phyloP scores from a whole-genome alignment of 1,140 invertebrate genomes.

The Scaptomyza pallida region DNA sequence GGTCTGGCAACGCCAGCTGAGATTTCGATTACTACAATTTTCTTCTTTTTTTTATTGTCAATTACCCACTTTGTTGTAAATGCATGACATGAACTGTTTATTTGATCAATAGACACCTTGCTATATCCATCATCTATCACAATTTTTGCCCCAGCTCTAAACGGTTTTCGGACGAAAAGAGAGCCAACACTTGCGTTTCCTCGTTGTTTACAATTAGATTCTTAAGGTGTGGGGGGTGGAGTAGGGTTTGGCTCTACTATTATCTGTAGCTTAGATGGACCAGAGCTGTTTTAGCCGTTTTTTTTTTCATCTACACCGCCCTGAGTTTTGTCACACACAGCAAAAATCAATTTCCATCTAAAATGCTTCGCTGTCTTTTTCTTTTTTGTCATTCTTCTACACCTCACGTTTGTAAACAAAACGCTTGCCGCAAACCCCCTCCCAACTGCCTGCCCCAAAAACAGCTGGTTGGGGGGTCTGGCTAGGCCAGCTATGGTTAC shows the following conservation, averaged over 20 bases:
- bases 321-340: conserved; percentile 69
- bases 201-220: conserved; percentile 5
- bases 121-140: not conserved
- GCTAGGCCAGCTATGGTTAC: too few relatives aligned
- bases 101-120: not conserved
- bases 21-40: not conserved
- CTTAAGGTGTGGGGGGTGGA: not conserved
- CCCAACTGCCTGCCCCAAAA: not conserved
- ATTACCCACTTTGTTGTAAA: too few relatives aligned
- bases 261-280: conserved; percentile 9
- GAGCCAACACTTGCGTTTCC: not conserved
- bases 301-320: conserved; percentile 53
- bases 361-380: conserved; percentile 58
- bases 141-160: not conserved
- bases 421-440: conserved; percentile 25
- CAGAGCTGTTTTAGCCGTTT: conserved; percentile 1
- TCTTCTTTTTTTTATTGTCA: too few relatives aligned
- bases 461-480: too few relatives aligned
- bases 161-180: not conserved
- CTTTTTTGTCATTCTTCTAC: conserved; percentile 3
- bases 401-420: conserved; percentile 78
- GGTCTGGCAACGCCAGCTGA: not conserved
- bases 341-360: conserved; percentile 75
- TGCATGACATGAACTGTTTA: not conserved
- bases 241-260: not conserved